Evolutionary conservation across 2,797 vertebrate genomes (phyloP).

Genomic region (Gila robusta): DNA sequence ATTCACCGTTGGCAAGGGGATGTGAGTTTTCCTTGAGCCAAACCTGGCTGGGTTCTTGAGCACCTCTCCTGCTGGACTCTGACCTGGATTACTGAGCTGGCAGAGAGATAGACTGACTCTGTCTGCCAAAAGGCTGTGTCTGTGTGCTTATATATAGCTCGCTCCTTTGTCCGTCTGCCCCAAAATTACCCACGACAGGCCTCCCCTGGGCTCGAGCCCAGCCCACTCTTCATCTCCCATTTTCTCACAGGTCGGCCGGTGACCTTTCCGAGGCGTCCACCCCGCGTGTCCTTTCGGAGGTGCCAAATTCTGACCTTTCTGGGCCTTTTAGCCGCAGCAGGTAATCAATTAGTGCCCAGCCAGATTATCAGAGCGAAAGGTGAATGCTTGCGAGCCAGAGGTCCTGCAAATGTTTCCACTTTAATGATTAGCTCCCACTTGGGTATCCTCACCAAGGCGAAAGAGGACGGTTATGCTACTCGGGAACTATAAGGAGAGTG

Average conservation of each 20-base stretch:
- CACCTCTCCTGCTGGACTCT: conserved; percentile 46
- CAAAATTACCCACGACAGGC: conserved; percentile 75
- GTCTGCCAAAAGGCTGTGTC: conserved; percentile 61
- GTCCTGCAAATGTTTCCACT: conserved; percentile 69
- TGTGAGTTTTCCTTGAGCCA: conserved; percentile 4
- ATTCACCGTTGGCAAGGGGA: not conserved
- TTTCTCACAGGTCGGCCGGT: conserved; percentile 73
- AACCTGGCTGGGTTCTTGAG: conserved; percentile 28
- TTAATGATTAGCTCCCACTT: conserved; percentile 70
- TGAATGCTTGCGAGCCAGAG: conserved; percentile 60
- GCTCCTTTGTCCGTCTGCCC: conserved; percentile 73
- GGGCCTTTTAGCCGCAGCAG: conserved; percentile 76
- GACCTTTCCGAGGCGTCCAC: conserved; percentile 77
- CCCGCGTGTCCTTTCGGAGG: conserved; percentile 78
- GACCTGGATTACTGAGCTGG: conserved; percentile 45
- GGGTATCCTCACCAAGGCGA: conserved; percentile 15
- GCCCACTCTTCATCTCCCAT: conserved; percentile 55
- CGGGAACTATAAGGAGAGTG: not conserved
- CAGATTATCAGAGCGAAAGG: conserved; percentile 77
- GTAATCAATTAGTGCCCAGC: conserved; percentile 82
- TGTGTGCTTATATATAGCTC: conserved; percentile 79
- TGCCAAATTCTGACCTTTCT: conserved; percentile 81
- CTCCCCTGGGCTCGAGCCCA: conserved; percentile 66
- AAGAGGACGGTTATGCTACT: conserved; percentile 2
- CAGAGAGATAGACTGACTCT: conserved; percentile 12